phyloP scores from a whole-genome alignment of 2,888 invertebrate species.

The Eudemis profundana region DNA sequence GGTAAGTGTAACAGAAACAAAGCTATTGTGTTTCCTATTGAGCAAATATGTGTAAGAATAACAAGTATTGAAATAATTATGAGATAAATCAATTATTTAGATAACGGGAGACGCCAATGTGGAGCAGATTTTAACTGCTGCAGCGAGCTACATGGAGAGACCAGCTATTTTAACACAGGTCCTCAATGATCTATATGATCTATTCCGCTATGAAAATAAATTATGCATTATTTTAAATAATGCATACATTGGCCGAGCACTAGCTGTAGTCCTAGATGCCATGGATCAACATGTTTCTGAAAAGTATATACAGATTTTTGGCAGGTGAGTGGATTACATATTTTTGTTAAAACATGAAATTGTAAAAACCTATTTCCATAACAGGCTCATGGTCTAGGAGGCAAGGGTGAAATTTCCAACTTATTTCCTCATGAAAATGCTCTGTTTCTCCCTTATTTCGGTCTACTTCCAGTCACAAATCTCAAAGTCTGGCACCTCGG shows the following conservation, averaged over 20 bases:
- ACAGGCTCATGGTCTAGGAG: no score
- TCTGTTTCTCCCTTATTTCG: no score
- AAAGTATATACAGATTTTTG: conserved; percentile 96
- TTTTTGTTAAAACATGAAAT: no score
- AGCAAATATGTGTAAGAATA: no score
- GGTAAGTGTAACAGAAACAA: conserved; percentile 88
- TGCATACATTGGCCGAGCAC: conserved; percentile 89
- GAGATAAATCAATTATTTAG: conserved; percentile 68
- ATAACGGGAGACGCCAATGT: conserved; percentile 97
- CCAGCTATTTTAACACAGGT: conserved; percentile 92
- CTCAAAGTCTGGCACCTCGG: no score
- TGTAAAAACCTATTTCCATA: no score
- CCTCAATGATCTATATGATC: conserved; percentile 95
- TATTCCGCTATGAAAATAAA: conserved; percentile 94
- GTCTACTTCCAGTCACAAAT: no score
- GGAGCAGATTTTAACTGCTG: conserved; percentile 94
- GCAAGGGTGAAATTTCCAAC: no score
- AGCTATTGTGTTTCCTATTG: no score
- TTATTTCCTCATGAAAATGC: no score
- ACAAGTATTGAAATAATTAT: not conserved
- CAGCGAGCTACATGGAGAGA: conserved; percentile 92
- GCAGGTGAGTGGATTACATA: conserved; percentile 89
- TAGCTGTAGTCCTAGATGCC: conserved; percentile 93
- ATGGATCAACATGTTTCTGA: conserved; percentile 95
- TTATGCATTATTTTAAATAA: no score